phyloP scores from a whole-genome alignment of 2,888 invertebrate genomes.

The Parelbella ahira region DNA sequence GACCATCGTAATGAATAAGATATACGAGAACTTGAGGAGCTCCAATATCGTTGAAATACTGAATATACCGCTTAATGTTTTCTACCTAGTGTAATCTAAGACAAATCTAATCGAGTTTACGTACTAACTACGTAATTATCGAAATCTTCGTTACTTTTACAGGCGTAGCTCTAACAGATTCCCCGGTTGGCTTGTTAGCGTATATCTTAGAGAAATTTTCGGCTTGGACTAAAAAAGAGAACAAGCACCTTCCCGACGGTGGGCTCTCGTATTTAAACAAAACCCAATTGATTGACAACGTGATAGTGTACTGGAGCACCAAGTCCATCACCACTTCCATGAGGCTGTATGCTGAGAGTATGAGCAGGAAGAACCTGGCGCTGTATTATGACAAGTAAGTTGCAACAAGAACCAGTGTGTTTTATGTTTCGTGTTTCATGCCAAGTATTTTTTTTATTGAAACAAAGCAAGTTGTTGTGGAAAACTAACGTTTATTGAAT shows the following conservation, averaged over 20 bases:
- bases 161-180: slow-evolving; percentile 80
- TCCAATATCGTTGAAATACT: too few relatives aligned
- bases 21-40: too few relatives aligned
- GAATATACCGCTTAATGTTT: too few relatives aligned
- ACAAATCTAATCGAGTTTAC: too few relatives aligned
- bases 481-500: too few relatives aligned
- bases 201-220: slow-evolving; percentile 93
- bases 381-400: slow-evolving; percentile 61
- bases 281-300: slow-evolving; percentile 76
- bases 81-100: too few relatives aligned
- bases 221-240: slow-evolving; percentile 82
- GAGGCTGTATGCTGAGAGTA: slow-evolving; percentile 85
- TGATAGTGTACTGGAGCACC: slow-evolving; percentile 86
- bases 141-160: too few relatives aligned
- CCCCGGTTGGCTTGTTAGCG: slow-evolving; percentile 89
- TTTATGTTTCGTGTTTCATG: too few relatives aligned
- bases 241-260: slow-evolving; percentile 81
- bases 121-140: too few relatives aligned
- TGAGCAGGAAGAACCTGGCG: slow-evolving; percentile 37
- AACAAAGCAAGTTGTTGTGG: too few relatives aligned
- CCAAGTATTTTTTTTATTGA: too few relatives aligned
- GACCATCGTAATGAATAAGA: too few relatives aligned
- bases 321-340: slow-evolving; percentile 86
- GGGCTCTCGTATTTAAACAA: slow-evolving; percentile 82
- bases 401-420: background rate